phyloP scores from a whole-genome alignment of 1,140 invertebrate species.

The Lepidurus packardi region DNA sequence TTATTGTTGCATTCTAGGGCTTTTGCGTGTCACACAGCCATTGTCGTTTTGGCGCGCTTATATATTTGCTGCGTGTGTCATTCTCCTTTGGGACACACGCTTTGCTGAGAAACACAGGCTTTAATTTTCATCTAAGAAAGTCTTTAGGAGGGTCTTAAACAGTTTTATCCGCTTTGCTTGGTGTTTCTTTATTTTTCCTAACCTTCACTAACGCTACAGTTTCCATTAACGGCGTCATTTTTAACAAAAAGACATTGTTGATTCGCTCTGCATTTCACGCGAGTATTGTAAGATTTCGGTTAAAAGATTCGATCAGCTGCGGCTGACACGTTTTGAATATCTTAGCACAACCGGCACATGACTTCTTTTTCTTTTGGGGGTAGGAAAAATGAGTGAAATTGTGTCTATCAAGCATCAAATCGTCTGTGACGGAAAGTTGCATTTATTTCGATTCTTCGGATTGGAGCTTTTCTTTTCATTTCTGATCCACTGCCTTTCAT shows the following conservation, averaged over 20 bases:
- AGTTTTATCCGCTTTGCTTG: not conserved
- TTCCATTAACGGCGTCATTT: no score
- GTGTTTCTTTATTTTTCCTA: not conserved
- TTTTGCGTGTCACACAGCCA: not conserved
- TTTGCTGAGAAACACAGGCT: not conserved
- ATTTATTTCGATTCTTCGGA: not conserved
- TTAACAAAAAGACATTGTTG: not conserved
- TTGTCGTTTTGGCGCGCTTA: not conserved
- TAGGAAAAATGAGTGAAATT: not conserved
- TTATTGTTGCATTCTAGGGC: not conserved
- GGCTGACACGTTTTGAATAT: constrained; percentile 2
- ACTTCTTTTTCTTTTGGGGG: not conserved
- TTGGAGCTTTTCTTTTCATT: constrained; percentile 8
- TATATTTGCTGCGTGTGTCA: not conserved
- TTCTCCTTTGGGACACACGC: not conserved
- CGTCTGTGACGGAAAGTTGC: constrained; percentile 1
- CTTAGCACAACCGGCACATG: not conserved
- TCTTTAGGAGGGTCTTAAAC: not conserved
- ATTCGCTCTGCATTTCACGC: not conserved
- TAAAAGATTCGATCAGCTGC: not conserved
- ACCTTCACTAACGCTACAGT: no score
- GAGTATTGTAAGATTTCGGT: not conserved
- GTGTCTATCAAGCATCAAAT: not conserved
- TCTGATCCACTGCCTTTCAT: not conserved
- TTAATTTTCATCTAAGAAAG: not conserved